These are phyloP conservation scores for Lymantria dispar DNA, from an alignment of 2,888 invertebrate species.

Conservation along the genomic window DNA sequence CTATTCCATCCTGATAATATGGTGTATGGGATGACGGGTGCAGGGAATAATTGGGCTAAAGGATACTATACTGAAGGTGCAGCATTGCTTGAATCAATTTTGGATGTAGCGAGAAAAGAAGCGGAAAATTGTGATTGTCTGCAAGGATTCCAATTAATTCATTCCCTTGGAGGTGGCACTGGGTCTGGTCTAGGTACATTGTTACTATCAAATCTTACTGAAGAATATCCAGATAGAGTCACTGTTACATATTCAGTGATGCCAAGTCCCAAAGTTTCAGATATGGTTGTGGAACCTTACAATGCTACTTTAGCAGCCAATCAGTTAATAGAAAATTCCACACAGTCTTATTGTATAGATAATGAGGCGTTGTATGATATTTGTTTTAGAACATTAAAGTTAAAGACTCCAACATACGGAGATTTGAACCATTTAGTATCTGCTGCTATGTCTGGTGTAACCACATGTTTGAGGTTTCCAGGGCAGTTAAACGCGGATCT, in stretches of 20 bases:
- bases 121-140: slow-evolving; percentile 87
- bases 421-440: slow-evolving; percentile 85
- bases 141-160: slow-evolving; percentile 84
- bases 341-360: slow-evolving; percentile 87
- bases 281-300: slow-evolving; percentile 85
- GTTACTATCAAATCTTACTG: slow-evolving; percentile 86
- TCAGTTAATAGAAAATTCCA: slow-evolving; percentile 87
- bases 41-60: slow-evolving; percentile 83
- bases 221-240: slow-evolving; percentile 89
- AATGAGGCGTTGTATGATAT: slow-evolving; percentile 91
- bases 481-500: slow-evolving; percentile 88
- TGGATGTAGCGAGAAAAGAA: slow-evolving; percentile 82
- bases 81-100: slow-evolving; percentile 83
- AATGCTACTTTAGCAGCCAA: slow-evolving; percentile 86
- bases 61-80: slow-evolving; percentile 88
- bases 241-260: slow-evolving; percentile 88
- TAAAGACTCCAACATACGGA: slow-evolving; percentile 89
- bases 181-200: slow-evolving; percentile 89
- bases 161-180: slow-evolving; percentile 89
- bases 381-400: slow-evolving; percentile 88
- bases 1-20: slow-evolving; percentile 89
- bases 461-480: slow-evolving; percentile 69
- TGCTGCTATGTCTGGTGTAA: slow-evolving; percentile 71
- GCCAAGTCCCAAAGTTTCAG: slow-evolving; percentile 88
- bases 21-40: slow-evolving; percentile 84